phyloP scores from a whole-genome alignment of 30 jellyfish, hydroid and myxozoan species.

The Mastigias papua region DNA sequence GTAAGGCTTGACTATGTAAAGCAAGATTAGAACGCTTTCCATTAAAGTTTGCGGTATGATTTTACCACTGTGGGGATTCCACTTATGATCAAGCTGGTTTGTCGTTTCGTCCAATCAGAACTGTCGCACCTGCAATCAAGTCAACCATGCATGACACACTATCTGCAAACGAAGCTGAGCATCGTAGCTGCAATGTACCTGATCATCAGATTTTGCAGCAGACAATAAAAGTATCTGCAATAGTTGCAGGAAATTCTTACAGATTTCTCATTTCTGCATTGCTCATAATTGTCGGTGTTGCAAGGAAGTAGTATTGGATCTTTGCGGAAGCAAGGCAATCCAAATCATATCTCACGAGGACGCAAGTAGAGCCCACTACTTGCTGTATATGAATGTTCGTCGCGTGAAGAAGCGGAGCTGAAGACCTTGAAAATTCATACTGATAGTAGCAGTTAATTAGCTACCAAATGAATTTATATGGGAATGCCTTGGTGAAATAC shows the following conservation, averaged over 20 bases:
- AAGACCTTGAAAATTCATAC: background rate
- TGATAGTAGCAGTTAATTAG: too few species aligned
- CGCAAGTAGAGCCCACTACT: background rate
- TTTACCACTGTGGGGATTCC: background rate
- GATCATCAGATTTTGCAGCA: background rate
- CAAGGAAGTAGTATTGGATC: background rate
- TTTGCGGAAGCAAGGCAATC: background rate
- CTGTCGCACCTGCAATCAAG: constrained; percentile 31
- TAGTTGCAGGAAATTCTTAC: background rate
- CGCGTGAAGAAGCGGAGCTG: background rate
- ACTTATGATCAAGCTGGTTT: background rate
- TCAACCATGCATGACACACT: constrained; percentile 28
- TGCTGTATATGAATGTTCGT: background rate
- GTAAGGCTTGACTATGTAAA: background rate
- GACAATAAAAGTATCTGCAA: background rate
- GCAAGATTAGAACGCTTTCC: background rate
- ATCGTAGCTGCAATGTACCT: constrained; percentile 26
- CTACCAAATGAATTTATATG: too few species aligned
- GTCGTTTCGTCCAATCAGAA: background rate
- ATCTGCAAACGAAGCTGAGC: constrained; percentile 53
- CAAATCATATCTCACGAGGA: background rate
- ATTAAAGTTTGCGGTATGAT: background rate
- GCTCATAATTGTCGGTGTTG: background rate
- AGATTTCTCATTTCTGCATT: background rate
- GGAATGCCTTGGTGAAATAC: too few species aligned